Percentiles rank a stretch among this genome's conserved stretches.
These are phyloP conservation scores for Spodoptera exigua DNA, from an alignment of 2,888 invertebrate species.

Conservation along the genomic window DNA sequence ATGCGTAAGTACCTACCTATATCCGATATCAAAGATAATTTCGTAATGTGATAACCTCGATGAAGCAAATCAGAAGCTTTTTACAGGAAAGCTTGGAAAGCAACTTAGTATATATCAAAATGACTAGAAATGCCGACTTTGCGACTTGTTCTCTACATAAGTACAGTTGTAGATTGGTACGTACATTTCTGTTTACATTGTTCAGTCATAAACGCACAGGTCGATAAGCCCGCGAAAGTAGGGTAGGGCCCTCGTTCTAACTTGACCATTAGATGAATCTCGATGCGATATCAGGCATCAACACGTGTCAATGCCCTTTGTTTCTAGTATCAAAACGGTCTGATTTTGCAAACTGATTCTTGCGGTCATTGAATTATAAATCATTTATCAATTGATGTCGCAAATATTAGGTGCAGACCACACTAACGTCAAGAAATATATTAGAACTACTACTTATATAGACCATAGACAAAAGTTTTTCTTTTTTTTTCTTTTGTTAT, in stretches of 20 bases:
- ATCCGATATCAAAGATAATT: not conserved
- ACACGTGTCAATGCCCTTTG: constrained; percentile 34
- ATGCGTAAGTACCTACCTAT: too few species aligned
- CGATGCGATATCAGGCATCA: not conserved
- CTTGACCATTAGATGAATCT: constrained; percentile 9
- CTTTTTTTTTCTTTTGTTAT: too few species aligned
- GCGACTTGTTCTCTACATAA: too few species aligned
- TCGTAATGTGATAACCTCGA: not conserved
- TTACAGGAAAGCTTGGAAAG: too few species aligned
- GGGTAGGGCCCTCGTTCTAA: not conserved
- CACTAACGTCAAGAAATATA: constrained; percentile 1
- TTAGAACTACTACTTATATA: too few species aligned
- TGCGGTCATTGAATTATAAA: constrained; percentile 45
- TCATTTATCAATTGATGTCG: constrained; percentile 39
- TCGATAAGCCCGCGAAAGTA: not conserved
- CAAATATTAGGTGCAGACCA: constrained; percentile 4
- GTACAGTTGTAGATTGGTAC: too few species aligned
- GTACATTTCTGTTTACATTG: too few species aligned
- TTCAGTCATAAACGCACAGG: not conserved
- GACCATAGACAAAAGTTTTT: too few species aligned
- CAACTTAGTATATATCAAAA: too few species aligned
- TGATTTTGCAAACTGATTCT: constrained; percentile 36
- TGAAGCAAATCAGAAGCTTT: too few species aligned
- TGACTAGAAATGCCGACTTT: too few species aligned
- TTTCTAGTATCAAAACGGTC: constrained; percentile 39